Evolutionary conservation across 64 coral and sea anemone genomes (phyloP).

Genomic region (Stichodactyla mertensii): DNA sequence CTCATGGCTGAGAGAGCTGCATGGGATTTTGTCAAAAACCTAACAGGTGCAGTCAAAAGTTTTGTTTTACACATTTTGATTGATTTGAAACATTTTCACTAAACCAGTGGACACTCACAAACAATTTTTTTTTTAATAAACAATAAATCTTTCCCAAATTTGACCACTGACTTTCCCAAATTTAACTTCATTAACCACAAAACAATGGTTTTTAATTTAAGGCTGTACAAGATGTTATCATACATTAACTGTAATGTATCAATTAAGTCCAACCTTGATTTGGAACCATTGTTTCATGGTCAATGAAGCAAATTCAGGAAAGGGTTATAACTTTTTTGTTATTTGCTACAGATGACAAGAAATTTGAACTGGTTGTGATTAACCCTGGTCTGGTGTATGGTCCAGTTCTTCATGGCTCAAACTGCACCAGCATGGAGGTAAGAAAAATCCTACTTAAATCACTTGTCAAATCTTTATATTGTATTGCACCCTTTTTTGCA

Average conservation of each 20-base stretch:
- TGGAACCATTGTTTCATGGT: too few species aligned
- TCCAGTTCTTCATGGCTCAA: constrained; percentile 76
- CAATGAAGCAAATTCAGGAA: too few species aligned
- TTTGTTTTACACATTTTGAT: neutral
- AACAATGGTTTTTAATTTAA: neutral
- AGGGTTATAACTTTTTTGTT: neutral
- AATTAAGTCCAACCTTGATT: too few species aligned
- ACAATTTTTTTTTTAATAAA: too few species aligned
- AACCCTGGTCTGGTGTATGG: constrained; percentile 84
- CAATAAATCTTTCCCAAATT: too few species aligned
- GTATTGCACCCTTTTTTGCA: too few species aligned
- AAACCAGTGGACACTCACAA: too few species aligned
- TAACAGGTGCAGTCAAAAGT: constrained; percentile 52
- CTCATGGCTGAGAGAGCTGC: constrained; percentile 80
- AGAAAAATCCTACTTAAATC: neutral
- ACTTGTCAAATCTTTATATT: too few species aligned
- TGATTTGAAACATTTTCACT: too few species aligned
- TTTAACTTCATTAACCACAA: neutral
- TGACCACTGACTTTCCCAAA: too few species aligned
- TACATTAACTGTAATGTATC: too few species aligned
- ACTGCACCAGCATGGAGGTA: constrained; percentile 98
- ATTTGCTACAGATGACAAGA: constrained; percentile 51
- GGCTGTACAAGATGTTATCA: too few species aligned
- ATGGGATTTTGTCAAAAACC: constrained; percentile 77
- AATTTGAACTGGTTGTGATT: constrained; percentile 70